Evolutionary conservation across 92 coral and sea anemone genomes (phyloP), one percentile per base, ranked within the genome.

Genomic region (Ricordea florida): DNA sequence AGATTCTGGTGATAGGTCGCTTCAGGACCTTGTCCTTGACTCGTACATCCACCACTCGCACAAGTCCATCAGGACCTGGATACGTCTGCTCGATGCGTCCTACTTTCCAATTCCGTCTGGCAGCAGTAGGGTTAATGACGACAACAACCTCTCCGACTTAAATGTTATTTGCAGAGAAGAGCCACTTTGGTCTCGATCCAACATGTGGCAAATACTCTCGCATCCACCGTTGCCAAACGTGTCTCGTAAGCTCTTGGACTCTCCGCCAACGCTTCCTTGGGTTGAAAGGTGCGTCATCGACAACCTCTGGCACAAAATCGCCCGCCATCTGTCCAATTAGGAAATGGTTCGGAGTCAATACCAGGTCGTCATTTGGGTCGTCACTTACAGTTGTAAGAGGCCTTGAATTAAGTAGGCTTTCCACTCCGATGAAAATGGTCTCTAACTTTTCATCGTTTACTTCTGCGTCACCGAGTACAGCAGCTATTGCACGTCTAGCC

Each of bases 151-250:
- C 80, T 59, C 86, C 74, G 18, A 41, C 62, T 9, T 30, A 35
- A 16, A 71, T 30, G 29, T 80, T 80, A 28, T 58, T 61, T 1
- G 6, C 22, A 13, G 60, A 48, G 4, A 14, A 36, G 38, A 30
- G 52, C 78, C 78, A 78, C 57, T 78, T 78, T 47, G 35, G 75
- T 8, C 77, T 42, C 17, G 84, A 78, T 22, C 77, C 77, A 56
- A 67, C 66, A 47, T 67, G 73, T 13, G 74, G 72, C 13, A 76
- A 29, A 35, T 65, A 70, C 61, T 80, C 66, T 10, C 67, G 58
- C 61, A 78, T 68, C 84, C 84, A 78, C 31, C 77, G 36, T 32
- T 66, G 65, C 84, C 84, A 50, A n/a, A 61, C 58, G n/a, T 78
- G 67, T 17, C 84, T 40, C 16, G 51, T 32, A 16, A 66, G 62